phyloP scores from a whole-genome alignment of 2,888 invertebrate species.

The Hemicrepidius hirtus region DNA sequence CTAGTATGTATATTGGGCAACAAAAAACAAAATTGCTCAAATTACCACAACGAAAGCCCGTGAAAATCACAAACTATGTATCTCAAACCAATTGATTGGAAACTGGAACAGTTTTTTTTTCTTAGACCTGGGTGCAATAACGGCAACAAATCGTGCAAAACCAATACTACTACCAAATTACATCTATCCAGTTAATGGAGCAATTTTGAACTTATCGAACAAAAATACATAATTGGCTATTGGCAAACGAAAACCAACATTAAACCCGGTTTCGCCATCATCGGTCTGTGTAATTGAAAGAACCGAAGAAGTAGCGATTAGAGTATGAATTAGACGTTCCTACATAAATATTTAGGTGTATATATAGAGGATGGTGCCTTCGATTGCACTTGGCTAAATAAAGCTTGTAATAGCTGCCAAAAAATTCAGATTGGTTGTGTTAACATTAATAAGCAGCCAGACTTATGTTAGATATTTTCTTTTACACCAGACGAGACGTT shows the following conservation, averaged over 20 bases:
- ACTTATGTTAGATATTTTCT: slow-evolving; percentile 5
- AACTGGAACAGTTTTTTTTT: slow-evolving; percentile 28
- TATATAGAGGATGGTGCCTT: slow-evolving; percentile 23
- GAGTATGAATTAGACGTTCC: background rate
- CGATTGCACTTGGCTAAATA: slow-evolving; percentile 29
- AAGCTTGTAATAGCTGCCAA: slow-evolving; percentile 13
- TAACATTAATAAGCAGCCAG: slow-evolving; percentile 25
- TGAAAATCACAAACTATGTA: background rate
- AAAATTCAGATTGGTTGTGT: slow-evolving; percentile 20
- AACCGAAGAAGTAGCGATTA: slow-evolving; percentile 11
- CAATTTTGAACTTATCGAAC: slow-evolving; percentile 21
- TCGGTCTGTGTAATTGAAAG: slow-evolving; percentile 13
- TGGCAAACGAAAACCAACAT: slow-evolving; percentile 19
- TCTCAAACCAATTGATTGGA: background rate
- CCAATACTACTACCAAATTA: slow-evolving; percentile 24
- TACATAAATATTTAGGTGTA: slow-evolving; percentile 17
- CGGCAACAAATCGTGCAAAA: slow-evolving; percentile 21
- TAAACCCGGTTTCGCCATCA: slow-evolving; percentile 9
- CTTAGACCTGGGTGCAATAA: background rate
- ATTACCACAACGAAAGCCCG: background rate
- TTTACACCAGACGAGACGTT: slow-evolving; percentile 28
- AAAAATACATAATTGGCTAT: slow-evolving; percentile 18
- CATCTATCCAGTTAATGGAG: slow-evolving; percentile 19
- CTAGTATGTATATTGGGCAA: too few species aligned
- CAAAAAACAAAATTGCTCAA: background rate